Percentiles rank a stretch among this genome's conserved stretches.
These are phyloP conservation scores for Corythornis cristatus DNA, from an alignment of 2,113 vertebrate genomes.

Conservation along the genomic window DNA sequence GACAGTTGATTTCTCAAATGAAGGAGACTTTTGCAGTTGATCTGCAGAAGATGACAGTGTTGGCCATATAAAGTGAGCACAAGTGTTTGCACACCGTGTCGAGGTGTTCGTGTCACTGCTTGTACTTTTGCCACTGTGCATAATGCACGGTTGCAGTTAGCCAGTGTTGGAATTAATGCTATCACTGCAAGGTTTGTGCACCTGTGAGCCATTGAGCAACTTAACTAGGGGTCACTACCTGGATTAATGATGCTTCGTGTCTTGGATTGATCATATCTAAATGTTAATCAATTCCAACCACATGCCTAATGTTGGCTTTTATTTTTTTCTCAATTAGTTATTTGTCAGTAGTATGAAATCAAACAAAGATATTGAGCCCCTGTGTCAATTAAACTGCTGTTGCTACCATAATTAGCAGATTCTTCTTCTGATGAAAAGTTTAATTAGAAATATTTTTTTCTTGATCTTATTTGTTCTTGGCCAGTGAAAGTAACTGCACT, in stretches of 20 bases:
- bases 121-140: slow-evolving; percentile 10
- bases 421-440: slow-evolving; percentile 1
- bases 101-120: background rate
- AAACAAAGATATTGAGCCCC: slow-evolving; percentile 44
- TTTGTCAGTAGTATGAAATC: slow-evolving; percentile 33
- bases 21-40: background rate
- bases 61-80: background rate
- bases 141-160: background rate
- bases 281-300: slow-evolving; percentile 70
- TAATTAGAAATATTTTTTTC: slow-evolving; percentile 1
- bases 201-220: slow-evolving; percentile 36
- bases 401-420: slow-evolving; percentile 34
- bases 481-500: background rate
- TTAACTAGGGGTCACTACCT: slow-evolving; percentile 51
- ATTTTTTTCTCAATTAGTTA: slow-evolving; percentile 12
- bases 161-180: slow-evolving; percentile 1
- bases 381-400: slow-evolving; percentile 36
- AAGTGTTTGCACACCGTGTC: background rate
- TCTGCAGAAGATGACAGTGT: background rate
- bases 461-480: background rate
- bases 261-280: slow-evolving; percentile 66
- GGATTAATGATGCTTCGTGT: slow-evolving; percentile 64
- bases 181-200: slow-evolving; percentile 31
- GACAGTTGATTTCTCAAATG: background rate
- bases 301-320: slow-evolving; percentile 10